A percentile compares a stretch with the other conserved stretches of the same genome.
Evolutionary conservation across 2,113 vertebrate genomes (phyloP).

Genomic region (Centropristis striata): DNA sequence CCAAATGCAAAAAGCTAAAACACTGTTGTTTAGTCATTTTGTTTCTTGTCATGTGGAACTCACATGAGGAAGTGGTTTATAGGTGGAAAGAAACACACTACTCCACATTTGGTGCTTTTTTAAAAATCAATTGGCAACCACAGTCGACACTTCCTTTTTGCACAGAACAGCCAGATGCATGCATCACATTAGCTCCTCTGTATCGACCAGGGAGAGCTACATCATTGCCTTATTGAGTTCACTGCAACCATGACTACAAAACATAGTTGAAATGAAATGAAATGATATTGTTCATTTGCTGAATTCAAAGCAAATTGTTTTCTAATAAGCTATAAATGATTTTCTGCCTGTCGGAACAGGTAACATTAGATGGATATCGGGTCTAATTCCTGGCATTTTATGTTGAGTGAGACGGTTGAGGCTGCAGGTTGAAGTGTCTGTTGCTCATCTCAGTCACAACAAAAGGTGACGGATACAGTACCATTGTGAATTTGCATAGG

Average conservation of each 20-base stretch:
- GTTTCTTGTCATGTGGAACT: neutral
- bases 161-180: neutral
- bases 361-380: neutral
- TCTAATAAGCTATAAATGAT: neutral
- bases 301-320: neutral
- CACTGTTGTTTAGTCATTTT: neutral
- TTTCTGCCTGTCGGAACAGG: neutral
- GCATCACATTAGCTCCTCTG: neutral
- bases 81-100: neutral
- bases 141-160: slow-evolving; percentile 13
- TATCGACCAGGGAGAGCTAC: neutral
- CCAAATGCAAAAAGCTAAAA: neutral
- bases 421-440: neutral
- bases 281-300: neutral
- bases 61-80: slow-evolving; percentile 34
- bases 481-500: neutral
- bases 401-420: neutral
- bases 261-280: neutral
- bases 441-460: neutral
- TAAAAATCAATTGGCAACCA: neutral
- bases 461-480: neutral
- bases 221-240: neutral
- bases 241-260: neutral
- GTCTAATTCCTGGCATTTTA: neutral
- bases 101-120: neutral